phyloP scores from a whole-genome alignment of 2,797 vertebrate genomes.

The Scarus forsteni region DNA sequence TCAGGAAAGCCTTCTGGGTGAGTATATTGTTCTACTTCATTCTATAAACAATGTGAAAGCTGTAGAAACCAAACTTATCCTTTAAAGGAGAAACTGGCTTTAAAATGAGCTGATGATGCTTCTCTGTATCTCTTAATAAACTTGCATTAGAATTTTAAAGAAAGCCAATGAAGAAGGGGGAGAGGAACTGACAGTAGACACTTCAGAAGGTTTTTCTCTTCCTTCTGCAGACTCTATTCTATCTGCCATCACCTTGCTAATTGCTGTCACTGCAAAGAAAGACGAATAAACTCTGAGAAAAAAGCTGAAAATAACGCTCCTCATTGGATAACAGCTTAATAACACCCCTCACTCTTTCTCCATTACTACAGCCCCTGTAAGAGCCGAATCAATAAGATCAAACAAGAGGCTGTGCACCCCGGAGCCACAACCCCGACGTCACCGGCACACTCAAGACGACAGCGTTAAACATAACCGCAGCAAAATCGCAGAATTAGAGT shows the following conservation, averaged over 20 bases:
- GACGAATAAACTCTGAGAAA: conserved; percentile 30
- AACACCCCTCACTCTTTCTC: conserved; percentile 17
- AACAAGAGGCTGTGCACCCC: conserved; percentile 26
- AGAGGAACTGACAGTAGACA: conserved; percentile 56
- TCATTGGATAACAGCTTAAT: conserved; percentile 47
- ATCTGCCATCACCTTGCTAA: conserved; percentile 45
- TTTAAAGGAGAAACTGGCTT: conserved; percentile 44
- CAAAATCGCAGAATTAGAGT: conserved; percentile 48
- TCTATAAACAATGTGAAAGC: too few relatives aligned
- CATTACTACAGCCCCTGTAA: conserved; percentile 12
- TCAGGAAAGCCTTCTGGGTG: too few relatives aligned
- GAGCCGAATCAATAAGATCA: conserved; percentile 60
- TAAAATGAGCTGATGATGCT: conserved; percentile 46
- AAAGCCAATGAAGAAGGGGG: conserved; percentile 30
- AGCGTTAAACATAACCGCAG: conserved; percentile 27
- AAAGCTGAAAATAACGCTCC: conserved; percentile 19
- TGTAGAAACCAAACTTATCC: too few relatives aligned
- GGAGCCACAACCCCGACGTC: conserved; percentile 46
- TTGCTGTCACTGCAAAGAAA: conserved; percentile 46
- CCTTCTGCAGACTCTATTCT: conserved; percentile 41
- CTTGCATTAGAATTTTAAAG: conserved; percentile 34
- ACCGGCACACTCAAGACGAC: conserved; percentile 33
- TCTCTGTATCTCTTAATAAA: conserved; percentile 31
- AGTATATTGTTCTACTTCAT: too few relatives aligned
- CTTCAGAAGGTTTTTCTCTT: conserved; percentile 43